Evolutionary conservation across 2,113 vertebrate genomes (phyloP).

Genomic region (Forbesichthys papilliferus): DNA sequence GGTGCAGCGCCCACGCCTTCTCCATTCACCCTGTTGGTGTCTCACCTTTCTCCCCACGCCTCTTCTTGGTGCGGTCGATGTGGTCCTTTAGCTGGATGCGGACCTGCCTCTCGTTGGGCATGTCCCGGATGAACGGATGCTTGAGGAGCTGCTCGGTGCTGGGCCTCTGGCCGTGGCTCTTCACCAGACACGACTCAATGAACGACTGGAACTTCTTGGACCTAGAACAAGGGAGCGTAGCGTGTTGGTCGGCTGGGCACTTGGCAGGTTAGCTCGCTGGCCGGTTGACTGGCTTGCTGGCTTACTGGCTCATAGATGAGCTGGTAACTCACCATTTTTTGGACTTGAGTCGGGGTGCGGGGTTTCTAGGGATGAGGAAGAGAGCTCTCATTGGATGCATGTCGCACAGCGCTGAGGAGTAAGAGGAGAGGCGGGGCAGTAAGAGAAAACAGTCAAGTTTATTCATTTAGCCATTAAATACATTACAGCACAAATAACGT

Average conservation of each 20-base stretch:
- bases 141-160: slow-evolving; percentile 97
- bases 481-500: background rate
- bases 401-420: slow-evolving; percentile 90
- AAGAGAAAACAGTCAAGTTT: background rate
- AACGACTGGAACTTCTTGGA: slow-evolving; percentile 99
- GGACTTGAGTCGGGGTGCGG: slow-evolving; percentile 94
- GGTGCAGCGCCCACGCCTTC: slow-evolving; percentile 44
- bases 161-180: slow-evolving; percentile 94
- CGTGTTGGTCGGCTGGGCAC: too few relatives aligned
- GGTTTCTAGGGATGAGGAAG: slow-evolving; percentile 97
- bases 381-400: slow-evolving; percentile 99
- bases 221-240: slow-evolving; percentile 68
- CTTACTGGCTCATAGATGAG: too few relatives aligned
- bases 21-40: background rate
- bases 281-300: too few relatives aligned
- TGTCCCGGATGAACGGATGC: slow-evolving; percentile 95
- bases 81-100: slow-evolving; percentile 99
- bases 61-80: slow-evolving; percentile 98
- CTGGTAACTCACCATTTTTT: slow-evolving; percentile 92
- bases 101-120: slow-evolving; percentile 95
- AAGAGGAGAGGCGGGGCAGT: background rate
- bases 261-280: too few relatives aligned
- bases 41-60: slow-evolving; percentile 89
- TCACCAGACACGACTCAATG: slow-evolving; percentile 95
- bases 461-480: too few relatives aligned